Conservation (phyloP, 37 sponge, comb jelly and placozoan genomes). For the Ephydatia muelleri region DNA sequence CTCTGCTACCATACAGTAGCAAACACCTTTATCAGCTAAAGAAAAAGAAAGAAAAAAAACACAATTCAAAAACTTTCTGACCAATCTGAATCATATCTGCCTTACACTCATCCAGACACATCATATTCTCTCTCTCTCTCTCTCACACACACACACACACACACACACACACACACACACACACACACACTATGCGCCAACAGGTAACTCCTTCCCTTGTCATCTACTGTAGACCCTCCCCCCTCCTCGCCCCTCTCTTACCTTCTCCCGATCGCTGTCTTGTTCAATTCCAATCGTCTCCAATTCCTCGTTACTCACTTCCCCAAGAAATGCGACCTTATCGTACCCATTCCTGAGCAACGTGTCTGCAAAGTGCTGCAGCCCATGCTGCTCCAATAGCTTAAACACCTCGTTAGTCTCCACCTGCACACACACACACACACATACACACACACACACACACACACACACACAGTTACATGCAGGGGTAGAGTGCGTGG, state of each 20-base stretch:
- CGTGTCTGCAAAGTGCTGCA: slow-evolving; percentile 32
- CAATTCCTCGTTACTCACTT: slow-evolving; percentile 54
- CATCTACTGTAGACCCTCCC: too few relatives aligned
- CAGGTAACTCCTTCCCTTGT: too few relatives aligned
- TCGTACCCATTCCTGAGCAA: slow-evolving; percentile 73
- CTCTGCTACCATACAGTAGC: neutral
- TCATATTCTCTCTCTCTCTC: too few relatives aligned
- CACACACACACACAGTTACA: too few relatives aligned
- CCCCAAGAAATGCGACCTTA: slow-evolving; percentile 52
- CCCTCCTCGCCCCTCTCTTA: slow-evolving; percentile 4
- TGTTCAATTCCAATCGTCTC: slow-evolving; percentile 41
- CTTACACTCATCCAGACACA: too few relatives aligned
- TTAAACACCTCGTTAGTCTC: slow-evolving; percentile 40
- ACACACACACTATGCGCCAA: too few relatives aligned
- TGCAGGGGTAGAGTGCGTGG: neutral
- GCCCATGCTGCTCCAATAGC: slow-evolving; percentile 28
- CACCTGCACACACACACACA: neutral
- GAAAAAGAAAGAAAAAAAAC: neutral
- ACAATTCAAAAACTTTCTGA: too few relatives aligned
- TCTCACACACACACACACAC: too few relatives aligned
- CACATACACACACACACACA: too few relatives aligned
- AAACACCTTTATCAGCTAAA: neutral
- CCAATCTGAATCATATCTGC: too few relatives aligned
- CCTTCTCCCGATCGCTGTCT: slow-evolving; percentile 45
- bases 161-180: too few relatives aligned